A percentile compares a stretch with the other conserved stretches of the same genome.
Evolutionary conservation across 2,888 invertebrate species (phyloP).

Genomic region (Zygothrica quintamaculata): DNA sequence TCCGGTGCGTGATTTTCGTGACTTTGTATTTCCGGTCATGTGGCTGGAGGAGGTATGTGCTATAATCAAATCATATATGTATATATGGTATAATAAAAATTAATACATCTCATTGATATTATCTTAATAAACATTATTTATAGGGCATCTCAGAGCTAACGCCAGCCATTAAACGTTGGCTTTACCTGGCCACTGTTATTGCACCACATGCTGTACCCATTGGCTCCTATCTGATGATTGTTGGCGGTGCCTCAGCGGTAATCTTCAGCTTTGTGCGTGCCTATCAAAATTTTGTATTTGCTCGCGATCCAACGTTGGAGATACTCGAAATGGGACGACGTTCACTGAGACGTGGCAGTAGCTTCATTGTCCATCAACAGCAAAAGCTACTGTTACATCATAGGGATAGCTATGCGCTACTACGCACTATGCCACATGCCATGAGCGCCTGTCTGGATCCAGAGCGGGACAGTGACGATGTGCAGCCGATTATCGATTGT

Average conservation of each 20-base stretch:
- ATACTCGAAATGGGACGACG: constrained; percentile 91
- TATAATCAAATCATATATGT: too few relatives aligned
- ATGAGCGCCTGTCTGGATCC: constrained; percentile 62
- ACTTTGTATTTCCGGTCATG: constrained; percentile 93
- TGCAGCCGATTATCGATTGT: constrained; percentile 69
- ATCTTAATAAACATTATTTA: constrained; percentile 26
- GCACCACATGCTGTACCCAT: constrained; percentile 90
- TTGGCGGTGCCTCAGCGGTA: constrained; percentile 88
- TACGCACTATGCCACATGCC: constrained; percentile 73
- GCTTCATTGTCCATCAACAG: constrained; percentile 83
- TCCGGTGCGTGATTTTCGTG: constrained; percentile 90
- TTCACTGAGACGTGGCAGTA: constrained; percentile 88
- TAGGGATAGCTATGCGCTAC: constrained; percentile 83
- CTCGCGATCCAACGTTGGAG: constrained; percentile 88
- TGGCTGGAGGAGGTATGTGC: constrained; percentile 95
- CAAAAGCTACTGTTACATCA: constrained; percentile 76
- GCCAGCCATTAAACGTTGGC: constrained; percentile 92
- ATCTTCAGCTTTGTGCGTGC: constrained; percentile 89
- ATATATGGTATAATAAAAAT: not conserved
- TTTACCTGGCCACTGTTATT: constrained; percentile 91
- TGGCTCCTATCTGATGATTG: constrained; percentile 89
- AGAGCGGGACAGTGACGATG: constrained; percentile 68
- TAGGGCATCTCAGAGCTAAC: constrained; percentile 92
- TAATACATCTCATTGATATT: not conserved
- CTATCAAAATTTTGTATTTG: constrained; percentile 90